A percentile compares a stretch with the other conserved stretches of the same genome.
These are phyloP conservation scores for Drosophila punjabiensis DNA, from an alignment of 1,140 invertebrate species.

Conservation along the genomic window DNA sequence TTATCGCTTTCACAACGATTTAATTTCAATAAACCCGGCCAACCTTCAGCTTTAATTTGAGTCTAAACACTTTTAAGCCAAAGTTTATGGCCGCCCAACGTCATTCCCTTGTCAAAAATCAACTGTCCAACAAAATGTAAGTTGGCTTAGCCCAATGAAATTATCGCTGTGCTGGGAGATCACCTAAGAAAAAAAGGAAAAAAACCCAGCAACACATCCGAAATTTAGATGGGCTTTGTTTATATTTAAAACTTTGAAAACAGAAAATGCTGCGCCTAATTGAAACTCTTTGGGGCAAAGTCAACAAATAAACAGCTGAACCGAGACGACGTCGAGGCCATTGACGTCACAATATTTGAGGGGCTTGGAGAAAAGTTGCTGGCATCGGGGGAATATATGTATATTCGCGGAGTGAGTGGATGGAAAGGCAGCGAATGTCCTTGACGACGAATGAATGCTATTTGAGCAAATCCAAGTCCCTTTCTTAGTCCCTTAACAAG, in stretches of 20 bases:
- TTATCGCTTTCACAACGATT: slow-evolving; percentile 2
- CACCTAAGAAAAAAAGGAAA: not conserved
- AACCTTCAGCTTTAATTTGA: slow-evolving; percentile 6
- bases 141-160: slow-evolving; percentile 44
- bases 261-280: slow-evolving; percentile 44
- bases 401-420: slow-evolving; percentile 2
- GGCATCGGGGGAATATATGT: slow-evolving; percentile 15
- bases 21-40: not conserved
- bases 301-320: slow-evolving; percentile 56
- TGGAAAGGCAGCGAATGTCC: slow-evolving; percentile 26
- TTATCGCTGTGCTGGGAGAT: slow-evolving; percentile 26
- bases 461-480: slow-evolving; percentile 13
- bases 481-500: slow-evolving; percentile 31
- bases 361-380: slow-evolving; percentile 36
- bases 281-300: slow-evolving; percentile 58
- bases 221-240: slow-evolving; percentile 45
- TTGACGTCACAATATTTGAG: slow-evolving; percentile 55
- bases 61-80: slow-evolving; percentile 1
- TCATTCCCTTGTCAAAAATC: slow-evolving; percentile 33
- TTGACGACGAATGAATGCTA: slow-evolving; percentile 9
- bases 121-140: slow-evolving; percentile 43
- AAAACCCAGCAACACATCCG: slow-evolving; percentile 17
- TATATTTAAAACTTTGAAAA: slow-evolving; percentile 47
- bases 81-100: slow-evolving; percentile 7
- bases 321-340: slow-evolving; percentile 35